phyloP scores from a whole-genome alignment of 2,113 vertebrate genomes.

The Pipra filicauda region DNA sequence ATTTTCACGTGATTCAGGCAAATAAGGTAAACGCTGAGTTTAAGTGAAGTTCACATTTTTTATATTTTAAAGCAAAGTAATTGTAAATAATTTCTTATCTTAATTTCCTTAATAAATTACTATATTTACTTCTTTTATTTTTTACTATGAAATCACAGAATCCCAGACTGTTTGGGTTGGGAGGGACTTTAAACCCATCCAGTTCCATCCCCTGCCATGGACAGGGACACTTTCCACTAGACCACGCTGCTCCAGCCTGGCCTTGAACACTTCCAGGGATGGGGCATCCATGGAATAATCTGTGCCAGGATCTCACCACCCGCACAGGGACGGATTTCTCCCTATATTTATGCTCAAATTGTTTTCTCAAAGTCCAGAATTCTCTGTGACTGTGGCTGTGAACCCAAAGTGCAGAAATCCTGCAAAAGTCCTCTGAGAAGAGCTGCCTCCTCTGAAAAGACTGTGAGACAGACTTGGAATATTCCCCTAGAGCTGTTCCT shows the following conservation, averaged over 20 bases:
- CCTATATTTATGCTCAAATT: not conserved
- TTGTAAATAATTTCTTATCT: not conserved
- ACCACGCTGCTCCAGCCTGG: not conserved
- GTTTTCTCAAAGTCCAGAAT: not conserved
- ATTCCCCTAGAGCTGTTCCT: not conserved
- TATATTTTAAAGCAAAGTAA: not conserved
- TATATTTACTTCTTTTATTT: not conserved
- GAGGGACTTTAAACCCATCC: not conserved
- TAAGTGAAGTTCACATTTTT: not conserved
- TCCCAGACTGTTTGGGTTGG: not conserved
- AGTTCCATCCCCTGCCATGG: not conserved
- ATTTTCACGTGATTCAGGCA: conserved; percentile 94
- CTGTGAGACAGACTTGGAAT: not conserved
- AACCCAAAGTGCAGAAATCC: not conserved
- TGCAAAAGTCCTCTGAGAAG: not conserved
- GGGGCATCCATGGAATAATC: not conserved
- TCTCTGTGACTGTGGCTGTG: not conserved
- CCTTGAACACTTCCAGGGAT: not conserved
- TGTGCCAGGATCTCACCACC: not conserved
- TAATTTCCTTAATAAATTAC: not conserved
- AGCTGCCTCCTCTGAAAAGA: not conserved
- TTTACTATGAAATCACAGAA: not conserved
- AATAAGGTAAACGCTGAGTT: conserved; percentile 85
- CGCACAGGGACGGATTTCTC: not conserved
- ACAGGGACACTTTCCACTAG: not conserved